Evolutionary conservation across 1,140 invertebrate genomes (phyloP).

Genomic region (Ladona fulva): DNA sequence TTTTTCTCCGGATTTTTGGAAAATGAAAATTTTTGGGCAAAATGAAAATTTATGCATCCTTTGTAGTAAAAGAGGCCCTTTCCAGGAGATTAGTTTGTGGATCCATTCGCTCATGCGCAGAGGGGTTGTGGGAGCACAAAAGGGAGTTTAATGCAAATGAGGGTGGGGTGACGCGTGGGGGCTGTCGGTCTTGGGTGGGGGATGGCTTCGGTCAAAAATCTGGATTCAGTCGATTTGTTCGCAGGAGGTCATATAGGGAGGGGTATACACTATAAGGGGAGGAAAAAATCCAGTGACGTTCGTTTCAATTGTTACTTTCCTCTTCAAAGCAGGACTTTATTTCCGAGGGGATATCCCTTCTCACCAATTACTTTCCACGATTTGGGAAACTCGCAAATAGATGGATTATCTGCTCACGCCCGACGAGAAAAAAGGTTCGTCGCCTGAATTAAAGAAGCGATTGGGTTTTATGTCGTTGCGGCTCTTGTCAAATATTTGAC

Average conservation of each 20-base stretch:
- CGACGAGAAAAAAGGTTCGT: neutral
- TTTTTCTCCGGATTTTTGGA: conserved; percentile 21
- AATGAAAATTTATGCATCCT: conserved; percentile 23
- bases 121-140: neutral
- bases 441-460: too few relatives aligned
- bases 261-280: too few relatives aligned
- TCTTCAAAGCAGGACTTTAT: too few relatives aligned
- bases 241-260: neutral
- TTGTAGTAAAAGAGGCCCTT: conserved; percentile 20
- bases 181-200: neutral
- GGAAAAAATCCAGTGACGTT: too few relatives aligned
- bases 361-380: neutral
- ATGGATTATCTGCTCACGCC: neutral
- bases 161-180: neutral
- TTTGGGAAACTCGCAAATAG: neutral
- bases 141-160: neutral
- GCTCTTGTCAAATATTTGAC: neutral
- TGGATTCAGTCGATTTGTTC: neutral
- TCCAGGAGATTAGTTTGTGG: conserved; percentile 22
- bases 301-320: too few relatives aligned
- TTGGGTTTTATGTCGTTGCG: neutral
- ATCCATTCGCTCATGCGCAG: neutral
- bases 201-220: neutral
- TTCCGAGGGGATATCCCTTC: too few relatives aligned
- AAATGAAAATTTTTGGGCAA: conserved; percentile 24